Percentiles rank a stretch among this genome's conserved stretches.
These are phyloP conservation scores for Mesocricetus auratus DNA, from an alignment of 2,113 vertebrate species.

Conservation along the genomic window DNA sequence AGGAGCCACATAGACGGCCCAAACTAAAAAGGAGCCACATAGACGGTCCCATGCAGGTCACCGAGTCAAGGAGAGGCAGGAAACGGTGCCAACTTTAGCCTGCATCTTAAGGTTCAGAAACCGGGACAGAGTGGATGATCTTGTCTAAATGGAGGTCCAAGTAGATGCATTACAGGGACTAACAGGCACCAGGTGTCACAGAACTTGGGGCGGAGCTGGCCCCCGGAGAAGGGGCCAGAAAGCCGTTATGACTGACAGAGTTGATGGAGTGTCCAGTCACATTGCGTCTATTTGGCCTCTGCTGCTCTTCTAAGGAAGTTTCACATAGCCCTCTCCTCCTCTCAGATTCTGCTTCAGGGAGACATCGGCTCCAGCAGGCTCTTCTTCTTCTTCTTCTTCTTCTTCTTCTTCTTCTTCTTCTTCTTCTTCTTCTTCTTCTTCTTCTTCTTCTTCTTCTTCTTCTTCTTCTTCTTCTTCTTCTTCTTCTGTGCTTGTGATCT, in stretches of 20 bases:
- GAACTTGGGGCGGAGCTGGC: background rate
- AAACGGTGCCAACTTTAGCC: fast-evolving
- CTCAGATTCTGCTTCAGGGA: background rate
- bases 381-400: too few species aligned
- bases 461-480: too few species aligned
- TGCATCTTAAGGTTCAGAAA: background rate
- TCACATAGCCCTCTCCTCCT: background rate
- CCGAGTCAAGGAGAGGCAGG: background rate
- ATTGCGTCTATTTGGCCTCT: background rate
- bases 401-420: too few species aligned
- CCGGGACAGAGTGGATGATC: too few species aligned
- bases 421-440: too few species aligned
- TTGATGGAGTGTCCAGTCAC: background rate
- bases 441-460: too few species aligned
- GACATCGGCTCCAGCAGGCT: too few species aligned
- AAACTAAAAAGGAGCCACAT: background rate
- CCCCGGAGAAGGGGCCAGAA: background rate
- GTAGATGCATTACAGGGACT: background rate
- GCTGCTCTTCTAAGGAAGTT: background rate
- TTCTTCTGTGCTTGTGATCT: background rate
- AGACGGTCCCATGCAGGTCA: background rate
- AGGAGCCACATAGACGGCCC: too few species aligned
- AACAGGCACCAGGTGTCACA: background rate
- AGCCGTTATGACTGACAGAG: fast-evolving
- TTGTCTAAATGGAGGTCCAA: background rate